These are phyloP conservation scores for Caerostris darwini DNA, from an alignment of 1,140 invertebrate species.

Conservation along the genomic window DNA sequence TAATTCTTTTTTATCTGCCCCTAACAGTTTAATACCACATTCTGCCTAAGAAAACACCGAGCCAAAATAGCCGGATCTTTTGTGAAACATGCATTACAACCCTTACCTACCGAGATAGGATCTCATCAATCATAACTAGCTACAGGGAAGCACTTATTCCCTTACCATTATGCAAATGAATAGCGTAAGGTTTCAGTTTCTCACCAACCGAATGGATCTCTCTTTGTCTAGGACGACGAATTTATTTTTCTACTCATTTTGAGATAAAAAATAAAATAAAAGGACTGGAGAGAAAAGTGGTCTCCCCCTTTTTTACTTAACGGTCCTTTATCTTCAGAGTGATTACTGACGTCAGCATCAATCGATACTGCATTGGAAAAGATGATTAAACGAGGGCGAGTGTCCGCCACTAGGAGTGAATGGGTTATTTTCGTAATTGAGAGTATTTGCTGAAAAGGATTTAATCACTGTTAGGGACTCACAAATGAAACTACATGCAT, in stretches of 20 bases:
- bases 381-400: slow-evolving; percentile 56
- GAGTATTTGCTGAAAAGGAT: slow-evolving; percentile 33
- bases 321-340: slow-evolving; percentile 20
- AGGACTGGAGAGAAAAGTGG: background rate
- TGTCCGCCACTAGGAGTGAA: slow-evolving; percentile 41
- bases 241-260: slow-evolving; percentile 20
- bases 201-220: background rate
- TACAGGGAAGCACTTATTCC: slow-evolving; percentile 25
- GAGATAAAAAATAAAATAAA: background rate
- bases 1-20: too few species aligned
- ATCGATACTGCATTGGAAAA: slow-evolving; percentile 43
- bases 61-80: background rate
- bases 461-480: slow-evolving; percentile 44
- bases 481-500: background rate
- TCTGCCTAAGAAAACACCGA: background rate
- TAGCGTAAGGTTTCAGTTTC: slow-evolving; percentile 21
- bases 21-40: too few species aligned
- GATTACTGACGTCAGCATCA: slow-evolving; percentile 48
- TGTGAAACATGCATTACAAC: background rate
- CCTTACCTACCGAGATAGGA: background rate
- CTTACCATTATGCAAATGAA: slow-evolving; percentile 39
- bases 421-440: slow-evolving; percentile 63
- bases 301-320: slow-evolving; percentile 11
- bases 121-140: slow-evolving; percentile 36
- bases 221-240: slow-evolving; percentile 15